phyloP scores from a whole-genome alignment of 2,888 invertebrate species.

The Heteromurus nitidus region DNA sequence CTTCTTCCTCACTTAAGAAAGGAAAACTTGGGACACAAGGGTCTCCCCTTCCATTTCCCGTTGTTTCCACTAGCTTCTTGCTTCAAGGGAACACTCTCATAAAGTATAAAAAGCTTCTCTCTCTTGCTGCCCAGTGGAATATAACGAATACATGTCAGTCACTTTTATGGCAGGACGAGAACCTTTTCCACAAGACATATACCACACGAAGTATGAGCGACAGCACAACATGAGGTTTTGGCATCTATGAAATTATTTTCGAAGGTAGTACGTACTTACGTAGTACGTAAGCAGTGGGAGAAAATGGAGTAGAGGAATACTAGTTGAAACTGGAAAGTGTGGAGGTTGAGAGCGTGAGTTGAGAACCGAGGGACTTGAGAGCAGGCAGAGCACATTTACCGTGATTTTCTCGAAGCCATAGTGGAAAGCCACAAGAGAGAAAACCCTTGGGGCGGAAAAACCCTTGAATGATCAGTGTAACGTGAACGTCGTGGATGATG shows the following conservation, averaged over 20 bases:
- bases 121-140: not conserved
- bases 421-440: no score
- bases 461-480: conserved; percentile 1
- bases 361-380: not conserved
- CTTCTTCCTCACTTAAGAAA: no score
- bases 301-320: not conserved
- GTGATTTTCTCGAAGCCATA: not conserved
- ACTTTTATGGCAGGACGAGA: not conserved
- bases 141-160: not conserved
- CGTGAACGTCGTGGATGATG: no score
- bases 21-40: no score
- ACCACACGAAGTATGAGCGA: not conserved
- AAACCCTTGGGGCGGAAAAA: not conserved
- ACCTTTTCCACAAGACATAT: not conserved
- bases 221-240: not conserved
- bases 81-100: no score
- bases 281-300: no score
- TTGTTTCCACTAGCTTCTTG: no score
- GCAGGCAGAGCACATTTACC: not conserved
- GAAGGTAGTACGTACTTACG: no score
- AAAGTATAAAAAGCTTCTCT: not conserved
- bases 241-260: not conserved
- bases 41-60: no score
- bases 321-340: conserved; percentile 31
- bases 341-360: not conserved